A percentile compares a stretch with the other conserved stretches of the same genome.
Evolutionary conservation across 1,140 invertebrate genomes (phyloP).

Genomic region (Halyomorpha halys): DNA sequence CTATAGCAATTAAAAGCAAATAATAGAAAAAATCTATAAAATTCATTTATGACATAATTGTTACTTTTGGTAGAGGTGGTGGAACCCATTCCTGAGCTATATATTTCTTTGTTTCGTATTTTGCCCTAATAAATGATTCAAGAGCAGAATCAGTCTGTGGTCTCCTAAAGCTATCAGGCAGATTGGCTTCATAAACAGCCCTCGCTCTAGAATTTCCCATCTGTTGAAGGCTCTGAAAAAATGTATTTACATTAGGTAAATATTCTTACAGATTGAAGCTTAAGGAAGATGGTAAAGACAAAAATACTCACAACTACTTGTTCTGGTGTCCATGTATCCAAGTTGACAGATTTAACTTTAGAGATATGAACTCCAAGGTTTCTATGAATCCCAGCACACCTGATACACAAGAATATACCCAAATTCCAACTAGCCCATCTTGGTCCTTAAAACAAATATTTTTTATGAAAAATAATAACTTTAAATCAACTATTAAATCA

Average conservation of each 20-base stretch:
- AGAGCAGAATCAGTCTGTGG: slow-evolving; percentile 89
- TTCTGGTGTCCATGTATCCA: slow-evolving; percentile 97
- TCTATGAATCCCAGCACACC: slow-evolving; percentile 95
- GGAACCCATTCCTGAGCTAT: slow-evolving; percentile 93
- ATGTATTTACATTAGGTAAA: neutral
- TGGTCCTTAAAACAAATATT: slow-evolving; percentile 54
- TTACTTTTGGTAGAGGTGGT: slow-evolving; percentile 69
- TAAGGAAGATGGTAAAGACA: neutral
- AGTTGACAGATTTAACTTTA: slow-evolving; percentile 93
- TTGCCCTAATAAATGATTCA: slow-evolving; percentile 90
- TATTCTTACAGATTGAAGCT: neutral
- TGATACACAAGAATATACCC: slow-evolving; percentile 94
- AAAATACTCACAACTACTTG: slow-evolving; percentile 67
- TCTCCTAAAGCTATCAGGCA: slow-evolving; percentile 87
- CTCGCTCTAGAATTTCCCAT: slow-evolving; percentile 96
- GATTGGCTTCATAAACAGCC: slow-evolving; percentile 93
- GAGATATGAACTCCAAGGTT: slow-evolving; percentile 98
- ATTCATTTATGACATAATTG: neutral
- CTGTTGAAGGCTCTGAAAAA: slow-evolving; percentile 73
- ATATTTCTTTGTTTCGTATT: slow-evolving; percentile 98
- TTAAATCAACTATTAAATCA: too few relatives aligned
- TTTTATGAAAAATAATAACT: too few relatives aligned
- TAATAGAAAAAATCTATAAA: neutral
- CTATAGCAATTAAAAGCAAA: too few relatives aligned
- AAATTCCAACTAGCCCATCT: slow-evolving; percentile 99